Conservation (phyloP, 2,797 vertebrate species). For the Ambastaia sidthimunki region DNA sequence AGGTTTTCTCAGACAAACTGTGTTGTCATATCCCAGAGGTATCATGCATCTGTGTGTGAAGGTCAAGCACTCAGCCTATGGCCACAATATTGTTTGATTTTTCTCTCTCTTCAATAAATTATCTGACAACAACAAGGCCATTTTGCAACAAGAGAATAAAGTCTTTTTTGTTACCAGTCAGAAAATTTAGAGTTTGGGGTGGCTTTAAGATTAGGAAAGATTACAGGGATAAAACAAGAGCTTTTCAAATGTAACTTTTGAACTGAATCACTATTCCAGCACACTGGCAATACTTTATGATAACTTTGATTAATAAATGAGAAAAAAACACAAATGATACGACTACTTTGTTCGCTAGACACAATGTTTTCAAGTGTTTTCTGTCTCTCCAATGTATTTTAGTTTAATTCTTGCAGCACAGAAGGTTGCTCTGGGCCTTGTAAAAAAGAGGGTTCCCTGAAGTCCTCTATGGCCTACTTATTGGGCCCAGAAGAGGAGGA, state of each 20-base stretch:
- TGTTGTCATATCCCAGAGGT: constrained; percentile 6
- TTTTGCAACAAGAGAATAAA: neutral
- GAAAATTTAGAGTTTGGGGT: neutral
- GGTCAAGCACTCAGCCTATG: neutral
- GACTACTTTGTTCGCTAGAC: too few species aligned
- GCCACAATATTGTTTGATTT: neutral
- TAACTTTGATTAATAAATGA: neutral
- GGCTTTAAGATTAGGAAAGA: neutral
- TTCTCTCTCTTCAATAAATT: constrained; percentile 8
- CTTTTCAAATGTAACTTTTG: neutral
- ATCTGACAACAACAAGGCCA: constrained; percentile 1
- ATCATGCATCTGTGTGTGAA: neutral
- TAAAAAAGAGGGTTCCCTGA: too few species aligned
- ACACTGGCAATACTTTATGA: neutral
- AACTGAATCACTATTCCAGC: neutral
- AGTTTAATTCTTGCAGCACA: neutral
- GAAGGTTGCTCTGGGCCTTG: too few species aligned
- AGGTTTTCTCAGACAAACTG: neutral
- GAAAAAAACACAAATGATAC: neutral
- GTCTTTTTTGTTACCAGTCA: neutral
- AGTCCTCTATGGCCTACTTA: too few species aligned
- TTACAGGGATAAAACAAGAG: neutral
- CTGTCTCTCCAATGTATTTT: neutral
- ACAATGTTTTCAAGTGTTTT: too few species aligned
- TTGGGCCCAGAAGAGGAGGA: neutral